Percentiles rank a stretch among this genome's conserved stretches.
Conservation (phyloP, 2,113 vertebrate genomes). For the Motacilla tschutschensis region DNA sequence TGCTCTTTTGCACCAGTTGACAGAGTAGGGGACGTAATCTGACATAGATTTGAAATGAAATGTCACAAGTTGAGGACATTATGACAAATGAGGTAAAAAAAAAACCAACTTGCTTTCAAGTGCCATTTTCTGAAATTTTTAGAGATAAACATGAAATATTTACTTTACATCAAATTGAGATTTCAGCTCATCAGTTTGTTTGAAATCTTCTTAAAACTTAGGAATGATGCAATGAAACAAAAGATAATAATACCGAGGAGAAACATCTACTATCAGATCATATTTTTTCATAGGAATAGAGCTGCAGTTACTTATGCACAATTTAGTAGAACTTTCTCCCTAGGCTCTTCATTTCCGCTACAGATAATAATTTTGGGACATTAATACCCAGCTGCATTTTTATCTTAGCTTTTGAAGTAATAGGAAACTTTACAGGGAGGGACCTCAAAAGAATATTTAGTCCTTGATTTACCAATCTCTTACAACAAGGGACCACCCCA, state of each 20-base stretch:
- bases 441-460: slow-evolving; percentile 15
- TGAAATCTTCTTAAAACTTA: background rate
- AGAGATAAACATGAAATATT: background rate
- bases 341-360: background rate
- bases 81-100: background rate
- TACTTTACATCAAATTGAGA: background rate
- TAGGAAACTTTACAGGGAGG: background rate
- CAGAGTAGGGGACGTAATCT: background rate
- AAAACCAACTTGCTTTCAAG: background rate
- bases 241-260: background rate
- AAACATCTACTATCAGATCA: background rate
- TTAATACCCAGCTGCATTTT: slow-evolving; percentile 22
- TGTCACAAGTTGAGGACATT: background rate
- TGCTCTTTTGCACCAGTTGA: background rate
- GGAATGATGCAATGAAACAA: background rate
- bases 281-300: background rate
- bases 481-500: background rate
- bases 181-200: background rate
- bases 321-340: background rate
- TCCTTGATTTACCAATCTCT: background rate
- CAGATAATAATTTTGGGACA: slow-evolving; percentile 18
- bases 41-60: background rate
- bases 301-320: background rate
- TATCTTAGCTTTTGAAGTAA: slow-evolving; percentile 9
- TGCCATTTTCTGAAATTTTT: background rate